Percentiles rank a stretch among this genome's conserved stretches.
Evolutionary conservation across 2,113 vertebrate species (phyloP).

Genomic region (Paralichthys olivaceus): DNA sequence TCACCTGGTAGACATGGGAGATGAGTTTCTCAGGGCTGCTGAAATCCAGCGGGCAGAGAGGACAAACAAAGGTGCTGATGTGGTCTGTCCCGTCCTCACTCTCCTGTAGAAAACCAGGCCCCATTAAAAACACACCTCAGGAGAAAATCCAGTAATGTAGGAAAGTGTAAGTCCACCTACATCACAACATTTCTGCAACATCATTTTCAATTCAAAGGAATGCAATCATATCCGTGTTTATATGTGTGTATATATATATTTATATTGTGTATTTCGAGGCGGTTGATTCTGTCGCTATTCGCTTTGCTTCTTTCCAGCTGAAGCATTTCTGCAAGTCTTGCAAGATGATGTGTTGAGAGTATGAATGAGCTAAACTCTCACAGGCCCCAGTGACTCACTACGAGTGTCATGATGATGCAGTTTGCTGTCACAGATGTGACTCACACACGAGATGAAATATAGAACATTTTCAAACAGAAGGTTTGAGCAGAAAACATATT

Average conservation of each 20-base stretch:
- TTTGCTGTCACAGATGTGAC: slow-evolving; percentile 67
- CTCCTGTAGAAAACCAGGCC: slow-evolving; percentile 73
- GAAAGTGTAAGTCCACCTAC: no score
- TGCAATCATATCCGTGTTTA: background rate
- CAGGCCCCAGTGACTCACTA: slow-evolving; percentile 65
- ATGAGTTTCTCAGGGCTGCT: slow-evolving; percentile 93
- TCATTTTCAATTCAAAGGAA: background rate
- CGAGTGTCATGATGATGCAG: slow-evolving; percentile 36
- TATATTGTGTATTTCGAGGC: background rate
- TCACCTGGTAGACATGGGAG: slow-evolving; percentile 95
- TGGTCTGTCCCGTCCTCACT: slow-evolving; percentile 77
- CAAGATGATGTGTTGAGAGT: slow-evolving; percentile 31
- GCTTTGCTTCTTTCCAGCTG: slow-evolving; percentile 12
- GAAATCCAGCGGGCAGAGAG: slow-evolving; percentile 94
- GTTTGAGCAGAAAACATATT: slow-evolving; percentile 40
- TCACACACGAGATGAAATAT: slow-evolving; percentile 52
- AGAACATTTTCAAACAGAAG: slow-evolving; percentile 35
- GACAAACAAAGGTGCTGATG: slow-evolving; percentile 85
- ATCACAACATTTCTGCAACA: background rate
- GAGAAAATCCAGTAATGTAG: background rate
- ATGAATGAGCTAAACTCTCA: slow-evolving; percentile 37
- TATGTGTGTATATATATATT: no score
- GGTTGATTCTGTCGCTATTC: background rate
- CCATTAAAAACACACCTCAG: slow-evolving; percentile 13
- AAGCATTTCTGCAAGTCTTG: slow-evolving; percentile 17